A percentile compares a stretch with the other conserved stretches of the same genome.
These are phyloP conservation scores for Zingel zingel DNA, from an alignment of 2,113 vertebrate genomes.

Conservation along the genomic window DNA sequence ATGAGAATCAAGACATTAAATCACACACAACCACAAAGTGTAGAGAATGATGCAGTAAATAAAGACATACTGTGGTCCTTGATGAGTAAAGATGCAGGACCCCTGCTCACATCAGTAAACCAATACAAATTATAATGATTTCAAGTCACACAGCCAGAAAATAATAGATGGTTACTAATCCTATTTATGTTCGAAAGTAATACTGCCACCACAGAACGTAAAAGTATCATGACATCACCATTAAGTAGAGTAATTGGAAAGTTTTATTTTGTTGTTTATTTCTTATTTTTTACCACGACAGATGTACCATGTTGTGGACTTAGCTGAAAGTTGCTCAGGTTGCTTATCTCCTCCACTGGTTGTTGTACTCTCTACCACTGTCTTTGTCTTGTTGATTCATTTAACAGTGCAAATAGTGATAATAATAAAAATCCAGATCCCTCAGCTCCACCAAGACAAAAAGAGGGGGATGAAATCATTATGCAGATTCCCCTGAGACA, in stretches of 20 bases:
- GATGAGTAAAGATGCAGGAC: not conserved
- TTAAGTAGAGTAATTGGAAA: not conserved
- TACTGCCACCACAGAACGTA: not conserved
- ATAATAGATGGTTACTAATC: not conserved
- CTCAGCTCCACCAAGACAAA: conserved; percentile 45
- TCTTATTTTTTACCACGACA: too few species aligned
- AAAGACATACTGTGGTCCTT: not conserved
- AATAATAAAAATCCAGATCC: conserved; percentile 50
- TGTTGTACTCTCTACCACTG: not conserved
- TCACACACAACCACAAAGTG: not conserved
- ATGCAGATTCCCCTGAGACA: conserved; percentile 78
- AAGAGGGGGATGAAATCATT: conserved; percentile 73
- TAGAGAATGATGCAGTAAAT: not conserved
- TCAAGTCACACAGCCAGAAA: not conserved
- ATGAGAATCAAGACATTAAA: not conserved
- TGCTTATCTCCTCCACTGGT: not conserved
- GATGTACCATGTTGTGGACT: not conserved
- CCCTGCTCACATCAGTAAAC: not conserved
- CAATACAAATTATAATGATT: not conserved
- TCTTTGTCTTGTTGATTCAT: conserved; percentile 47
- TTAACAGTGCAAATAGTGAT: conserved; percentile 42
- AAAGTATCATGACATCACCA: not conserved
- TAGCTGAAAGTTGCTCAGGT: not conserved
- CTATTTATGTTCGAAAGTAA: not conserved
- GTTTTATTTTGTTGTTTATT: not conserved